These are phyloP conservation scores for Drosophila sproati DNA, from an alignment of 1,140 invertebrate genomes.

Conservation along the genomic window DNA sequence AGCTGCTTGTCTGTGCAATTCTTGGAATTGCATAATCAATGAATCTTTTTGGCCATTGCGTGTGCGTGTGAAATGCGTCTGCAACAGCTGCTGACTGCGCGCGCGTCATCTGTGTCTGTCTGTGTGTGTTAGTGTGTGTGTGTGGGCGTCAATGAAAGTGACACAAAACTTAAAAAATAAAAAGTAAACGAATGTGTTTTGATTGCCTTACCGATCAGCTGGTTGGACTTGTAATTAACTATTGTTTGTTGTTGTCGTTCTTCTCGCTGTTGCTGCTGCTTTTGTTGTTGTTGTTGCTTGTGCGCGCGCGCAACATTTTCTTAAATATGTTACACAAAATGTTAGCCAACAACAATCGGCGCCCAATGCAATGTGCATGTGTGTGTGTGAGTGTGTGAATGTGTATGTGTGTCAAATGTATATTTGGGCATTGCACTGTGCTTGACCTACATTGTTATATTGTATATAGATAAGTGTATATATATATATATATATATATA, in stretches of 20 bases:
- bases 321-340: conserved; percentile 17
- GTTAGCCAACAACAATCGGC: conserved; percentile 33
- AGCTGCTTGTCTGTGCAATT: conserved; percentile 22
- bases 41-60: conserved; percentile 31
- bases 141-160: conserved; percentile 43
- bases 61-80: conserved; percentile 49
- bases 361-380: conserved; percentile 17
- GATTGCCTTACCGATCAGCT: conserved; percentile 42
- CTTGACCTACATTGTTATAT: conserved; percentile 47
- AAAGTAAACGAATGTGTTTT: conserved; percentile 34
- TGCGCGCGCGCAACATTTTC: conserved; percentile 47
- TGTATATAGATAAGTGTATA: conserved; percentile 9
- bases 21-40: conserved; percentile 56
- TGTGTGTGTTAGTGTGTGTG: conserved; percentile 7
- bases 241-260: background rate
- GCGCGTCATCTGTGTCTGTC: conserved; percentile 37
- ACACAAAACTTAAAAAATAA: conserved; percentile 50
- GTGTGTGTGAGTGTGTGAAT: background rate
- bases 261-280: background rate
- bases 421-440: conserved; percentile 49
- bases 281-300: conserved; percentile 27
- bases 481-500: background rate
- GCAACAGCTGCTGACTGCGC: conserved; percentile 39
- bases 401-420: conserved; percentile 20
- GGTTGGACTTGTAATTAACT: conserved; percentile 1